A percentile compares a stretch with the other conserved stretches of the same genome.
Evolutionary conservation across 1,140 invertebrate genomes (phyloP).

Genomic region (Coelopa frigida): DNA sequence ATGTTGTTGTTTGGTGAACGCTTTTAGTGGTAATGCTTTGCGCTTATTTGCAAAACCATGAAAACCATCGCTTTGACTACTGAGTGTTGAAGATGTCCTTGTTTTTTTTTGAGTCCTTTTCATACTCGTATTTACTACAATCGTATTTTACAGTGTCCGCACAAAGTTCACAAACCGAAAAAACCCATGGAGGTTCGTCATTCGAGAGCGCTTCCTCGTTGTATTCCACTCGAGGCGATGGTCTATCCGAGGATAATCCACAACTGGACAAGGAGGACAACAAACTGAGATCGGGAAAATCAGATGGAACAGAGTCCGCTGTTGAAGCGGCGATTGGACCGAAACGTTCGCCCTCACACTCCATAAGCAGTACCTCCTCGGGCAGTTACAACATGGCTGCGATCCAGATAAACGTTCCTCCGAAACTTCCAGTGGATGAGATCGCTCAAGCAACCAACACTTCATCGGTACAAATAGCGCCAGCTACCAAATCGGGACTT

Average conservation of each 20-base stretch:
- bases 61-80: too few species aligned
- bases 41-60: too few species aligned
- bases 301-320: background rate
- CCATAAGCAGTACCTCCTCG: conserved; percentile 58
- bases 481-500: too few species aligned
- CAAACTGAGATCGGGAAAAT: conserved; percentile 15
- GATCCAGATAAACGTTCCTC: background rate
- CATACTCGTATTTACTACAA: too few species aligned
- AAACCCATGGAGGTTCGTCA: conserved; percentile 63
- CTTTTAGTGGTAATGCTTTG: conserved; percentile 17
- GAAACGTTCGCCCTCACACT: conserved; percentile 40
- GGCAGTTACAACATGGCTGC: conserved; percentile 58
- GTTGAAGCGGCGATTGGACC: conserved; percentile 24
- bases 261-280: conserved; percentile 21
- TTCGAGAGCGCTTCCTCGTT: conserved; percentile 75
- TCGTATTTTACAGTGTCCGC: conserved; percentile 39
- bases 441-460: background rate
- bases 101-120: too few species aligned
- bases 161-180: conserved; percentile 49
- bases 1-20: conserved; percentile 34
- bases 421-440: background rate
- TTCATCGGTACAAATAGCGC: too few species aligned
- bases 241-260: conserved; percentile 49
- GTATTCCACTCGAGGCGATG: conserved; percentile 64
- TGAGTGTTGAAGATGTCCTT: too few species aligned